Conservation (phyloP, 2,113 vertebrate species). For the Sapajus apella region DNA sequence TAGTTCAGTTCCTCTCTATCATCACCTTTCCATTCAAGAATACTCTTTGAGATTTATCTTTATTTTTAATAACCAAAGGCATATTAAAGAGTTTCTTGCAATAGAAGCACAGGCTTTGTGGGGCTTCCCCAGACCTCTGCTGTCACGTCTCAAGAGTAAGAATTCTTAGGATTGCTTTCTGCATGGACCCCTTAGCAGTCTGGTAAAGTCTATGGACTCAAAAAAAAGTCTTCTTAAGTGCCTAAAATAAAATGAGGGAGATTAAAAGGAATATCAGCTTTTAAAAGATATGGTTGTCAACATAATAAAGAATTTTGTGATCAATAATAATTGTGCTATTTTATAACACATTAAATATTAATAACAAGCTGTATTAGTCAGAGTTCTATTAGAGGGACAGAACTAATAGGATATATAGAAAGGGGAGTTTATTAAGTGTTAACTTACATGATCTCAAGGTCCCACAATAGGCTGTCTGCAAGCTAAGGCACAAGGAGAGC, state of each 20-base stretch:
- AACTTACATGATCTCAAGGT: no score
- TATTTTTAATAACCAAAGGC: background rate
- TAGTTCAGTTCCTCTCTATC: background rate
- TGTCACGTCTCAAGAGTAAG: background rate
- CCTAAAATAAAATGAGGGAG: background rate
- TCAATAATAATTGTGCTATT: background rate
- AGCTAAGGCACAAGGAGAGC: no score
- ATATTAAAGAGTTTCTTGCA: background rate
- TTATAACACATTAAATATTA: background rate
- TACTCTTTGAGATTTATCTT: background rate
- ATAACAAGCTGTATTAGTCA: no score
- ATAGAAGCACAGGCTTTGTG: background rate
- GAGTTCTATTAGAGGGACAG: no score
- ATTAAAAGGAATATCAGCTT: background rate
- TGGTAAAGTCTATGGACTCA: background rate
- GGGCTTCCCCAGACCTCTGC: background rate
- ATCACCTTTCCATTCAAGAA: background rate
- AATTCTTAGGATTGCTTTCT: background rate
- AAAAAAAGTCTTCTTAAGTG: background rate
- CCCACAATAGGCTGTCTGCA: no score
- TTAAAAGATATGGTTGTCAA: background rate
- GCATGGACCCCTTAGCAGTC: background rate
- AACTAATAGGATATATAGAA: no score
- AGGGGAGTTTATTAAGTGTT: no score
- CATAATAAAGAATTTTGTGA: slow-evolving; percentile 8